These are phyloP conservation scores for Urocitellus parryii DNA, from an alignment of 2,113 vertebrate species.

Conservation along the genomic window DNA sequence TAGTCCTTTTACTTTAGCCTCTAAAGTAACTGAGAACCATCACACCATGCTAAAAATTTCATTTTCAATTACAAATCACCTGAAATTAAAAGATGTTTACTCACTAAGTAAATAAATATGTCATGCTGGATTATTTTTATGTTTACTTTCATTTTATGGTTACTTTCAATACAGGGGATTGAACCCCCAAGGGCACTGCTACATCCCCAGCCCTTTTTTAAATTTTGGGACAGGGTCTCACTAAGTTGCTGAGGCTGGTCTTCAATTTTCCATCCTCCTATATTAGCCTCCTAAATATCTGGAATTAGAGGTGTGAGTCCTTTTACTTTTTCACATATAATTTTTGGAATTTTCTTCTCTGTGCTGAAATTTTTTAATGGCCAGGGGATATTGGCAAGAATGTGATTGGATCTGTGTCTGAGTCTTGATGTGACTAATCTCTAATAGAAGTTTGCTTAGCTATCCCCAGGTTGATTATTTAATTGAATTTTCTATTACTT, in stretches of 20 bases:
- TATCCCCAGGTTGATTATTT: neutral
- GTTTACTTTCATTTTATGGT: neutral
- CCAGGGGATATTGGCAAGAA: neutral
- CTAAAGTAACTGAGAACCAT: too few species aligned
- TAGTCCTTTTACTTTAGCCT: too few species aligned
- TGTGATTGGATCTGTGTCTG: neutral
- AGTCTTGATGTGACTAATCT: neutral
- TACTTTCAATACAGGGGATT: too few species aligned
- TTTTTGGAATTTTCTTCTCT: neutral
- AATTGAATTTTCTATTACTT: neutral
- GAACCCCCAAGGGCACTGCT: too few species aligned
- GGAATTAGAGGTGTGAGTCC: too few species aligned
- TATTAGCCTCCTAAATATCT: too few species aligned
- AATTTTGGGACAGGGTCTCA: too few species aligned
- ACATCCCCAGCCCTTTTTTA: too few species aligned
- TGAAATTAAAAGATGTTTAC: neutral
- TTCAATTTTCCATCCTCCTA: too few species aligned
- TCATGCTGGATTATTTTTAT: neutral
- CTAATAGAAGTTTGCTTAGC: neutral
- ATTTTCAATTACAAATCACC: neutral
- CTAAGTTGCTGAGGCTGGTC: too few species aligned
- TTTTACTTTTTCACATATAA: neutral
- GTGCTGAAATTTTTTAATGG: constrained; percentile 14
- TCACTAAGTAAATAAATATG: neutral
- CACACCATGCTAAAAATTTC: too few species aligned